Evolutionary conservation across 2,797 vertebrate species (phyloP), one percentile per base, ranked within the genome.

Genomic region (Enteromius trimaculatus): DNA sequence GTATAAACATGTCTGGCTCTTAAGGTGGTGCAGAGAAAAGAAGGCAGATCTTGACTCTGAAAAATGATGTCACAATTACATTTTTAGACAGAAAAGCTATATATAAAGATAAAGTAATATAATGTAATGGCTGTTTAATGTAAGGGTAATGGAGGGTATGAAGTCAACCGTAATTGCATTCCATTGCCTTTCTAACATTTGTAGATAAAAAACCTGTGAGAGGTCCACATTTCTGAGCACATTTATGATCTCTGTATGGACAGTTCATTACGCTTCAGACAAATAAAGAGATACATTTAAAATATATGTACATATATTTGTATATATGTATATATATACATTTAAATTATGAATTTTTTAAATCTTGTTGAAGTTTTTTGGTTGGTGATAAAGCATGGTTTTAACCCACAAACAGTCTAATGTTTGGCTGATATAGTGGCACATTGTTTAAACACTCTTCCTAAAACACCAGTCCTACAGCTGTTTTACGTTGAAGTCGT

Each of bases 381-480:
- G 19, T 39, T 23, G 21, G 9, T 10, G 51, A 39, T 26, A 23
- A 55, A 58, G n/a, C 21, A 39, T 74, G n/a, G 34, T 10, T 76
- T 74, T 49, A 31, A 19, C 29, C 26, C 2, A 49, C 44, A 49
- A 37, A 74, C 29, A 37, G 3, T 58, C 72, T 10, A 14, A 7
- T 11, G 58, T 31, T 31, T 8, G 11, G 17, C 39, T 16, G 31
- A 19, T 34, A 23, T 21, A 3, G 29, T 51, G 14, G 7, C 55
- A 49, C 23, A 16, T 70, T 55, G 65, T 65, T 77, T 78, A 49
- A 66, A 79, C 4, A 11, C 53, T 39, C 1, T n/a, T 49, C 80
- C 80, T 74, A 74, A 81, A 64, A 5, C 31, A 31, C 29, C 39
- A 23, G 42, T 49, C 80, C 80, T 74, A 74, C 74, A 64, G 69